Percentiles rank a stretch among this genome's conserved stretches.
Evolutionary conservation across 2,888 invertebrate genomes (phyloP).

Genomic region (Liodrosophila aerea): DNA sequence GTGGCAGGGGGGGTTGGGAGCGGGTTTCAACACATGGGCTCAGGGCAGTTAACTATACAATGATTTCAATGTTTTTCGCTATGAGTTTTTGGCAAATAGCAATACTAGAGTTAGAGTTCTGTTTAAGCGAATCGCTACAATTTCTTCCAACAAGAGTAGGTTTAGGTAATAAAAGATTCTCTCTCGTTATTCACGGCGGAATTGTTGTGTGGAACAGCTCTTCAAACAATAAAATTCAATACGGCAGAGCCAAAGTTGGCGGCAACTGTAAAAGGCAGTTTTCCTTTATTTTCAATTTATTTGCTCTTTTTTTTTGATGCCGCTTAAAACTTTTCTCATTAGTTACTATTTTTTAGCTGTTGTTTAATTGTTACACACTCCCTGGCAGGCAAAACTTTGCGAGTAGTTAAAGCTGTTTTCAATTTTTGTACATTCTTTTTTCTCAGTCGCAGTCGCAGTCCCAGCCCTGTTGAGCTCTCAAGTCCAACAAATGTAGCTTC

Average conservation of each 20-base stretch:
- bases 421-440: slow-evolving; percentile 36
- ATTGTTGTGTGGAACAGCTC: neutral
- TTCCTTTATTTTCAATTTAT: slow-evolving; percentile 38
- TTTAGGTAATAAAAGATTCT: neutral
- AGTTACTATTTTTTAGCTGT: slow-evolving; percentile 73
- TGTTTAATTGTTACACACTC: slow-evolving; percentile 70
- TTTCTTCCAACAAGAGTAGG: neutral
- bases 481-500: slow-evolving; percentile 35
- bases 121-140: too few relatives aligned
- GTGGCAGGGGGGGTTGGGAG: neutral
- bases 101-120: too few relatives aligned
- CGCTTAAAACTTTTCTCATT: slow-evolving; percentile 68
- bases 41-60: slow-evolving; percentile 31
- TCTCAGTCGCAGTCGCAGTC: too few relatives aligned
- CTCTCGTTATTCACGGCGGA: neutral
- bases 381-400: slow-evolving; percentile 31
- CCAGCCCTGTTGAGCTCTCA: too few relatives aligned
- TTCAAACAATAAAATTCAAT: slow-evolving; percentile 27
- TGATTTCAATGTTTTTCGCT: slow-evolving; percentile 41
- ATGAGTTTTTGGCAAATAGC: slow-evolving; percentile 20
- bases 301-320: slow-evolving; percentile 51
- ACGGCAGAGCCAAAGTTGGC: slow-evolving; percentile 14
- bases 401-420: slow-evolving; percentile 57
- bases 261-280: slow-evolving; percentile 32
- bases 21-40: slow-evolving; percentile 2